Evolutionary conservation across 1,140 invertebrate species (phyloP).

Genomic region (Andrena cerasifolii): DNA sequence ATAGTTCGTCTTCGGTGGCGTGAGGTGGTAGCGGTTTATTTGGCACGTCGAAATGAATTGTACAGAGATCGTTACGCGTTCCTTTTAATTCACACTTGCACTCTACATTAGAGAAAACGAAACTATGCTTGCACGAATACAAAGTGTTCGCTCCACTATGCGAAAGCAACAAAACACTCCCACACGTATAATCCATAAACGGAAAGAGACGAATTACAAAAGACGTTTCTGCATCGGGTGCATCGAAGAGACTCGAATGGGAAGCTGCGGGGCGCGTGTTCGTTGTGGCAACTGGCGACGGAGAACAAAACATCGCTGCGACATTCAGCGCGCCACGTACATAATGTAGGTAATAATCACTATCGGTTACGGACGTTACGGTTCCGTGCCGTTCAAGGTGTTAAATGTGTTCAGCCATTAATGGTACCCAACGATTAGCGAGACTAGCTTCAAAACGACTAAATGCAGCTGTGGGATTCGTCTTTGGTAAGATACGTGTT

Average conservation of each 20-base stretch:
- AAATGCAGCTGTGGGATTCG: slow-evolving; percentile 34
- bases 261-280: neutral
- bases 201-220: slow-evolving; percentile 2
- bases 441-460: slow-evolving; percentile 20
- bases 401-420: neutral
- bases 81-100: slow-evolving; percentile 6
- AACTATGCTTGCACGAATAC: slow-evolving; percentile 19
- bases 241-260: neutral
- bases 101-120: slow-evolving; percentile 7
- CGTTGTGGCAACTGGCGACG: too few species aligned
- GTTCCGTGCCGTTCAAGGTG: neutral
- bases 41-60: too few species aligned
- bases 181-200: slow-evolving; percentile 30
- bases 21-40: too few species aligned
- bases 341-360: too few species aligned
- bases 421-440: neutral
- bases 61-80: too few species aligned
- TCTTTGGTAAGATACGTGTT: slow-evolving; percentile 3
- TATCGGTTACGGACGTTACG: too few species aligned
- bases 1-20: neutral
- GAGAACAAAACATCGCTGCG: too few species aligned
- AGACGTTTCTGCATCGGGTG: neutral
- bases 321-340: too few species aligned
- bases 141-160: neutral
- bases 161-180: slow-evolving; percentile 38